Base-by-base conservation (phyloP, 2,888 invertebrate species). In the Microdon myrmicae region DNA sequence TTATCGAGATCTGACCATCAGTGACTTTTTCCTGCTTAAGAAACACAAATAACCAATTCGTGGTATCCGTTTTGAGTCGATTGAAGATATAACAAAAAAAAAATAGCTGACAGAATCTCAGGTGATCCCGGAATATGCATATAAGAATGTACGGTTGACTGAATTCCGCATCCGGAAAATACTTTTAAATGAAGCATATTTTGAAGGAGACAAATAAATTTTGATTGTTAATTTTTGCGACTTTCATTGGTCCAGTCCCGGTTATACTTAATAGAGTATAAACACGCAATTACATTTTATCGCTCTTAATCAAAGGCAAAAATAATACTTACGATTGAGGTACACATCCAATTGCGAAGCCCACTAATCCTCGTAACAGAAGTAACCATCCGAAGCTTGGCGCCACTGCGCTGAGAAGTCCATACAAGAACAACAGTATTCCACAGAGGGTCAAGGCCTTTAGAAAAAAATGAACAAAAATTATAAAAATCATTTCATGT, bases 331-430 rank as follows among this genome's bases (percentile, higher is more conserved):
- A 95, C 95, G 96, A 94, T 81, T 97, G 96, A 44, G 96, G 96
- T 23, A 95, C 94, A 76, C 96, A 96, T 69, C 96, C 96, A 73
- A 96, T 94, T 12, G 96, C 94, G 82, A 97, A 95, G 31, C 97
- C 96, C 7, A 96, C 96, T 5, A 96, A 83, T 8, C 94, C 92
- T 75, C 96, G 83, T n/a, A 97, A 82, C 51, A 96, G 85, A 26
- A 97, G 82, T 49, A 97, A 83, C 93, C 96, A 95, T 43, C 90
- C 85, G 75, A 92, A 96, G 75, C 90, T 94, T 2, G 96, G 95
- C 1, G 96, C 90, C 71, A 95, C 86, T 1, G 96, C 86, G 81
- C 95, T 95, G 25, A 96, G 79, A 14, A 95, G 81, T 8, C 96
- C 96, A 80, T 94, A 96, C 76, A 93, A 91, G 77, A 94, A 94